Conservation (phyloP, 1,140 invertebrate species). For the Panulirus ornatus region DNA sequence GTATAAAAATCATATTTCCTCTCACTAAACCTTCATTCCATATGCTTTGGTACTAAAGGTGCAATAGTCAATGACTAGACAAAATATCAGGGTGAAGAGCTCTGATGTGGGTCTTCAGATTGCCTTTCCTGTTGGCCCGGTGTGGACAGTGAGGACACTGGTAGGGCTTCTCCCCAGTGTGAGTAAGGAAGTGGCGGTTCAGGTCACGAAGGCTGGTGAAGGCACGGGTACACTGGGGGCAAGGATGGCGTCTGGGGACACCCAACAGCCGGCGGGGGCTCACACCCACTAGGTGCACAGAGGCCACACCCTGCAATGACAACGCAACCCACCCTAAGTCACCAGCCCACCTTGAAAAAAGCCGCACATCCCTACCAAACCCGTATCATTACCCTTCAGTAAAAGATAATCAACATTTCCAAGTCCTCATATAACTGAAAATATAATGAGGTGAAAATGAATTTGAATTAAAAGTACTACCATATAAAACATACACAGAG, state of each 20-base stretch:
- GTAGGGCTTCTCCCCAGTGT: conserved; percentile 80
- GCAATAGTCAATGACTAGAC: conserved; percentile 45
- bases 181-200: conserved; percentile 76
- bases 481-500: neutral
- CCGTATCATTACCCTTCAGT: neutral
- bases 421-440: neutral
- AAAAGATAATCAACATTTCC: neutral
- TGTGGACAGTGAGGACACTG: conserved; percentile 80
- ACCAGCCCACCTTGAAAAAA: conserved; percentile 41
- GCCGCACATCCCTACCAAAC: neutral
- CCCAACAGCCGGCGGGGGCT: conserved; percentile 55
- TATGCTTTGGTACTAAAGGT: conserved; percentile 8
- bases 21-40: neutral
- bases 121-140: conserved; percentile 75
- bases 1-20: neutral
- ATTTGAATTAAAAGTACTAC: neutral
- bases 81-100: conserved; percentile 69
- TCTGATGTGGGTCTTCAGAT: conserved; percentile 72
- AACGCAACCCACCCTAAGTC: conserved; percentile 69
- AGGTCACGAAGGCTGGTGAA: conserved; percentile 71
- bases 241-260: conserved; percentile 62
- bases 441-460: conserved; percentile 1
- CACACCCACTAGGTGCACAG: conserved; percentile 54
- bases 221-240: conserved; percentile 64
- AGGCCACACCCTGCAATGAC: conserved; percentile 66